Evolutionary conservation across 1,140 invertebrate genomes (phyloP), one percentile per base, ranked within the genome.

Genomic region (Microplitis mediator): DNA sequence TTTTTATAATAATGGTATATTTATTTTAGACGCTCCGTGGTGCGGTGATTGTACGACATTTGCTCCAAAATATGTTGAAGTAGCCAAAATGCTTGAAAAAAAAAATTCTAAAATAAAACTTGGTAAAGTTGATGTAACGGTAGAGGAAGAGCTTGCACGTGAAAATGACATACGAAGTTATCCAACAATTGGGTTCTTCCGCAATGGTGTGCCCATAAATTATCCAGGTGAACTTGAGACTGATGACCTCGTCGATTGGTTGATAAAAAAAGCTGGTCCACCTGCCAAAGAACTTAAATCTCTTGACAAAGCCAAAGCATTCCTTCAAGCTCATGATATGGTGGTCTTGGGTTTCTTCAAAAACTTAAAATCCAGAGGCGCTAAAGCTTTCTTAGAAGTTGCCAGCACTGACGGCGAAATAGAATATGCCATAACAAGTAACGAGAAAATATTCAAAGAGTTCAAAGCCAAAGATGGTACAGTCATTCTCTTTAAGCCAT

Each of bases 41-140:
- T 99, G 98, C 87, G 97, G 97, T 76, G 98, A 99, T 85, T 99
- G 98, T 89, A 99, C 99, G 88, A 93, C 95, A 62, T 88, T 99
- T 61, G 97, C 95, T 54, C 98, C 98, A 31, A 97, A 99, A 88
- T 99, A 97, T 87, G 96, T 91, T 31, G 97, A 98, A 86, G 98
- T 98, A 72, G 97, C 98, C 16, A 91, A 93, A 75, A 90, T 91
- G 75, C 88, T 99, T 65, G 88, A 89, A 34, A 92, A 94, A 52
- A 90, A 92, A 78, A 91, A 91, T 58, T 96, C 96, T 9, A 83
- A 90, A 14, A 94, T 99, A 74, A 96, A 96, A 84, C 88, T 99
- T 67, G 98, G 88, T 60, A 99, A 99, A 88, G 95, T 99, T 74
- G 98, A 99, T 88, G 98, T 98, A 67, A 99, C 97, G 4, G 91